Evolutionary conservation across 1,140 invertebrate genomes (phyloP).

Genomic region (Micrasema longulum): DNA sequence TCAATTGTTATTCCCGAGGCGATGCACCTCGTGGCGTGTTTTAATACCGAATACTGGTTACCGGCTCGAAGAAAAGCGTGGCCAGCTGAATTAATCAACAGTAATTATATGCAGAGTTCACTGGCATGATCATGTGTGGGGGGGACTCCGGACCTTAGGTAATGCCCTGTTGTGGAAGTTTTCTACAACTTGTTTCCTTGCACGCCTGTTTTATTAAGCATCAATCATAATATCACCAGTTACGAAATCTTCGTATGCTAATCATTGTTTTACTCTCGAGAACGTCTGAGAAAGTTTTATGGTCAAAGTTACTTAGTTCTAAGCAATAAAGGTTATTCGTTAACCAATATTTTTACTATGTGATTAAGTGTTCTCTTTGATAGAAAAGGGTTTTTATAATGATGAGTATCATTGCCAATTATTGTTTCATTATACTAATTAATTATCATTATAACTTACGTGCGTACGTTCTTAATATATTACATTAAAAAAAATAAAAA

Average conservation of each 20-base stretch:
- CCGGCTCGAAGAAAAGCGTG: constrained; percentile 7
- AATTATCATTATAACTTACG: too few relatives aligned
- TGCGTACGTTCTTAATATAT: too few relatives aligned
- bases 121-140: constrained; percentile 4
- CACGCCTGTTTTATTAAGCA: background rate
- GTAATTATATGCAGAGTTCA: constrained; percentile 22
- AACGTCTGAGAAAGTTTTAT: too few relatives aligned
- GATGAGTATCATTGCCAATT: too few relatives aligned
- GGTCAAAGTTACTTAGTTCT: too few relatives aligned
- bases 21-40: background rate
- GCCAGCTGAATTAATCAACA: constrained; percentile 9
- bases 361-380: too few relatives aligned
- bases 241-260: background rate
- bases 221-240: background rate
- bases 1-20: too few relatives aligned
- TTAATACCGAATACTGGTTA: background rate
- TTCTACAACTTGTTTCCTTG: background rate
- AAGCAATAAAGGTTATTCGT: too few relatives aligned
- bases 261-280: background rate
- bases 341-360: too few relatives aligned
- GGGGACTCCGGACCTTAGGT: background rate
- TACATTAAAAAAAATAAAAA: too few relatives aligned
- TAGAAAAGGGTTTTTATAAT: too few relatives aligned
- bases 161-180: background rate
- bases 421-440: too few relatives aligned